Conservation (phyloP, 2,113 vertebrate species). For the Capreolus pygargus region DNA sequence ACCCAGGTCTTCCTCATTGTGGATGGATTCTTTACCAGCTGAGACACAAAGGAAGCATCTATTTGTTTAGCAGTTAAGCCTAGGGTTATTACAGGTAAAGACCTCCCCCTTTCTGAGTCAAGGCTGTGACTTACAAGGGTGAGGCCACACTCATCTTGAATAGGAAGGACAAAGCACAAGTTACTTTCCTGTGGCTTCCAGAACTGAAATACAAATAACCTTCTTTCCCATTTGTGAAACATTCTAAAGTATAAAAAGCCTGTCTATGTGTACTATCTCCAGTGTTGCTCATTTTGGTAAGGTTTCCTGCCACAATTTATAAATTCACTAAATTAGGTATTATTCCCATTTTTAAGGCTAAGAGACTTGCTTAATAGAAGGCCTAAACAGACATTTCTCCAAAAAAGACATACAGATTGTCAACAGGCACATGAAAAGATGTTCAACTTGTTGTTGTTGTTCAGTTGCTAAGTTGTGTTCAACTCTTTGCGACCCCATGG, state of each 20-base stretch:
- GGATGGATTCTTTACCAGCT: not conserved
- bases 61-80: constrained; percentile 57
- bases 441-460: not conserved
- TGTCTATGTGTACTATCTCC: not conserved
- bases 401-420: not conserved
- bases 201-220: not conserved
- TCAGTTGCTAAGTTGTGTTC: not conserved
- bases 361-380: not conserved
- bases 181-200: not conserved
- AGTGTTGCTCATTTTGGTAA: not conserved
- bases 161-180: not conserved
- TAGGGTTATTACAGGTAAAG: constrained; percentile 17
- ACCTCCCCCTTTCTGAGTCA: not conserved
- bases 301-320: not conserved
- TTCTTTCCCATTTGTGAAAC: not conserved
- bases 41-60: not conserved
- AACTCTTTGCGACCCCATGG: not conserved
- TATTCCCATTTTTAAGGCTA: not conserved
- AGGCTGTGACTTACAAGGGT: not conserved
- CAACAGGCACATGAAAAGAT: not conserved
- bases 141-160: not conserved
- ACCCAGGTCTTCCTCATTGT: not conserved
- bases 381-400: not conserved
- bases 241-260: not conserved
- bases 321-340: not conserved